Percentiles rank a stretch among this genome's conserved stretches.
These are phyloP conservation scores for Peromyscus leucopus DNA, from an alignment of 2,113 vertebrate species.

Conservation along the genomic window DNA sequence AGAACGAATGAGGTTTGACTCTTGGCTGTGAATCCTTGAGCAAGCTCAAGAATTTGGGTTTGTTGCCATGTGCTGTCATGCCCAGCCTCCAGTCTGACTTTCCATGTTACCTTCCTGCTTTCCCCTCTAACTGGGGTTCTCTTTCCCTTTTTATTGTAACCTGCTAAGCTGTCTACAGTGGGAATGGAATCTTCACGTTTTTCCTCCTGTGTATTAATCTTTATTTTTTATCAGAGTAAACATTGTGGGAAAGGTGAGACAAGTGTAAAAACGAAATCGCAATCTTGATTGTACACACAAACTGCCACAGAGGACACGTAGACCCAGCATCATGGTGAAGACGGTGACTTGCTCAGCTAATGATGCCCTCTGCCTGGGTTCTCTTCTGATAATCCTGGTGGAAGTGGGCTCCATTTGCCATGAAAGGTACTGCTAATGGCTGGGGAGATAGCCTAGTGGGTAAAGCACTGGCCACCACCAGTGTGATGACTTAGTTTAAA, in stretches of 20 bases:
- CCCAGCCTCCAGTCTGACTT: not conserved
- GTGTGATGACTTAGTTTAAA: not conserved
- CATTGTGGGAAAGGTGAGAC: not conserved
- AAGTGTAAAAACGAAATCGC: not conserved
- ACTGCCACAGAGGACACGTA: not conserved
- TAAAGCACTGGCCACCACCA: too few species aligned
- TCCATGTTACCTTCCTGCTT: not conserved
- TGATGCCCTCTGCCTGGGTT: too few species aligned
- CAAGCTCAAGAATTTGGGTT: not conserved
- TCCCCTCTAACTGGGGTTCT: not conserved
- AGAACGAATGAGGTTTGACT: not conserved
- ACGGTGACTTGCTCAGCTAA: not conserved
- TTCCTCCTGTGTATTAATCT: not conserved
- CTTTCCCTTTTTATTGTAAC: not conserved
- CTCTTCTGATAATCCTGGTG: conserved; percentile 13
- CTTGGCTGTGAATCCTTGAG: not conserved
- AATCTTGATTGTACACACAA: not conserved
- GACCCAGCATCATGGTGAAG: not conserved
- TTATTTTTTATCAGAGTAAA: not conserved
- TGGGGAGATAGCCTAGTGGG: not conserved
- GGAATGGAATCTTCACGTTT: not conserved
- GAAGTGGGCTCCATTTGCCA: conserved; percentile 28
- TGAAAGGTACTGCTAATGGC: not conserved
- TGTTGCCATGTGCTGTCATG: not conserved
- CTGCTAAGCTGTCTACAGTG: not conserved